These are phyloP conservation scores for Xenotilapia leptura DNA, from an alignment of 2,113 vertebrate genomes.

Conservation along the genomic window DNA sequence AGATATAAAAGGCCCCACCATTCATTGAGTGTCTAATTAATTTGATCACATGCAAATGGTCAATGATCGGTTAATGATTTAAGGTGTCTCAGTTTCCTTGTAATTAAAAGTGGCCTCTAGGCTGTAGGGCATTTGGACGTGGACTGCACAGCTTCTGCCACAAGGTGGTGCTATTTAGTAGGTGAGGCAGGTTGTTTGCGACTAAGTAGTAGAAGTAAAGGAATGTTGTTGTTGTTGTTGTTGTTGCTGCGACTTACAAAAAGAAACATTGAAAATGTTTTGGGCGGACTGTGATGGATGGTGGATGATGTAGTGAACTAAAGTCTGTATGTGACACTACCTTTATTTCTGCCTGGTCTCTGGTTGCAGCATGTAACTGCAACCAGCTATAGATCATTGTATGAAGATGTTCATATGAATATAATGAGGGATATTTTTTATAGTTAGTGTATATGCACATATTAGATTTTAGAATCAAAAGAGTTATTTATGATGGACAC, in stretches of 20 bases:
- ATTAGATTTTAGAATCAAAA: neutral
- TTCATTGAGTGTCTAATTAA: neutral
- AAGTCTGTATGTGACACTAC: neutral
- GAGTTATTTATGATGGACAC: neutral
- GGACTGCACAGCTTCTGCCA: neutral
- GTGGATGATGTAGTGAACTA: neutral
- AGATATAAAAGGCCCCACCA: neutral
- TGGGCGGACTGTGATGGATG: neutral
- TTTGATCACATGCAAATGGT: neutral
- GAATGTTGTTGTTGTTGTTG: neutral
- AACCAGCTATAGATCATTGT: neutral
- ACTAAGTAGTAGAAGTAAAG: neutral
- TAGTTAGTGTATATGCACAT: neutral
- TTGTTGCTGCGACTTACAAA: neutral
- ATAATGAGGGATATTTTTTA: neutral
- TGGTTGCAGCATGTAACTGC: neutral
- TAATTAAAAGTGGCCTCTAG: neutral
- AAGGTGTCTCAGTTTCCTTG: neutral
- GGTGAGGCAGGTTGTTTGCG: neutral
- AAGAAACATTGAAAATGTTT: neutral
- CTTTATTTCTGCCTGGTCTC: neutral
- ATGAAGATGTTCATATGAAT: neutral
- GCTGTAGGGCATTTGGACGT: neutral
- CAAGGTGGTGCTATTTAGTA: neutral
- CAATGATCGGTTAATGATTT: neutral